A percentile compares a stretch with the other conserved stretches of the same genome.
These are phyloP conservation scores for Sanderia malayensis DNA, from an alignment of 30 jellyfish, hydroid and myxozoan species.

Conservation along the genomic window DNA sequence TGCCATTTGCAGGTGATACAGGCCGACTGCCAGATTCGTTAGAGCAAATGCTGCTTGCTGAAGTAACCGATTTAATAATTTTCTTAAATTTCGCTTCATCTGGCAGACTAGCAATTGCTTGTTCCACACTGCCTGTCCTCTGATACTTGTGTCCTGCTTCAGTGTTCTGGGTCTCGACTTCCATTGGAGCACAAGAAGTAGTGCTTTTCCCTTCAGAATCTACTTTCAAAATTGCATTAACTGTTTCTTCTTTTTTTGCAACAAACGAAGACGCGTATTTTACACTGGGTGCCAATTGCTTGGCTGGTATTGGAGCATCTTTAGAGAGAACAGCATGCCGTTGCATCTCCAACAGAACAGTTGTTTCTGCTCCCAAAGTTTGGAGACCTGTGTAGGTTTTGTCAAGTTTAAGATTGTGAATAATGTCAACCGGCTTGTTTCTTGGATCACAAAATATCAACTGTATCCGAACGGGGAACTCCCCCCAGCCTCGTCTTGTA, in stretches of 20 bases:
- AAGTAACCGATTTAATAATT: background rate
- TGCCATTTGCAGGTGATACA: background rate
- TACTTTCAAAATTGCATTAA: background rate
- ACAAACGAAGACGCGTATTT: too few relatives aligned
- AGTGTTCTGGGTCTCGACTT: background rate
- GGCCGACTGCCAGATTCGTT: constrained; percentile 12
- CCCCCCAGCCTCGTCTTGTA: constrained; percentile 99
- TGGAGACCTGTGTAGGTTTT: constrained; percentile 97
- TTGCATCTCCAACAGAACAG: constrained; percentile 71
- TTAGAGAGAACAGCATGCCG: constrained; percentile 54
- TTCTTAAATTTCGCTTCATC: background rate
- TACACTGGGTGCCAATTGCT: background rate
- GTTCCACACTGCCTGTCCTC: background rate
- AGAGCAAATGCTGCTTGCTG: background rate
- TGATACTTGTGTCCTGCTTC: background rate
- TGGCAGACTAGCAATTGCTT: background rate
- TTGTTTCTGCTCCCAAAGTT: constrained; percentile 94
- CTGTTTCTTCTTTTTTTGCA: background rate
- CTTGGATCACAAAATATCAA: constrained; percentile 71
- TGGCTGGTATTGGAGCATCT: background rate
- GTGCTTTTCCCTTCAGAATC: background rate
- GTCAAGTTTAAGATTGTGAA: constrained; percentile 85
- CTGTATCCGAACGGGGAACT: constrained; percentile 95
- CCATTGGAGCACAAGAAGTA: background rate
- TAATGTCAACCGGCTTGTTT: constrained; percentile 86